These are phyloP conservation scores for Willowsia nigromaculata DNA, from an alignment of 2,888 invertebrate species.

Conservation along the genomic window DNA sequence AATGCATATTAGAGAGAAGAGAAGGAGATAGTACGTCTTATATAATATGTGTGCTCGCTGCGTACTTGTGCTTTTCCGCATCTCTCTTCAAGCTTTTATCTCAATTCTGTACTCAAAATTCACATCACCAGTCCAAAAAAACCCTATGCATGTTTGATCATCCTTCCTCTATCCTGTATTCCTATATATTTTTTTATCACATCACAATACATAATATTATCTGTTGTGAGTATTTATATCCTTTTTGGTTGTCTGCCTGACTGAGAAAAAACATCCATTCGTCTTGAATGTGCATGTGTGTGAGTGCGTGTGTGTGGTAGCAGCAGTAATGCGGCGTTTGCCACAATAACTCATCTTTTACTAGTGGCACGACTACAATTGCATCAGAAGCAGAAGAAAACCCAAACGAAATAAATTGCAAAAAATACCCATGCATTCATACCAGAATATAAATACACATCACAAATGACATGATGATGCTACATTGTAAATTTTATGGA, in stretches of 20 bases:
- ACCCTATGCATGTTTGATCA: slow-evolving; percentile 47
- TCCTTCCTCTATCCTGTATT: slow-evolving; percentile 24
- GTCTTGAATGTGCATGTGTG: background rate
- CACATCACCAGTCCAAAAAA: slow-evolving; percentile 57
- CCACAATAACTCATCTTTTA: slow-evolving; percentile 38
- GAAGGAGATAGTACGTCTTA: background rate
- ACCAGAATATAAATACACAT: slow-evolving; percentile 36
- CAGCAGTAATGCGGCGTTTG: slow-evolving; percentile 7
- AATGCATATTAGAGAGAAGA: slow-evolving; percentile 24
- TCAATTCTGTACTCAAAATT: slow-evolving; percentile 64
- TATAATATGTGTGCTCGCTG: background rate
- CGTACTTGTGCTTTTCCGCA: background rate
- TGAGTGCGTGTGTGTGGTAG: background rate
- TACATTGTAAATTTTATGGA: slow-evolving; percentile 26
- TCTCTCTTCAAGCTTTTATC: slow-evolving; percentile 34
- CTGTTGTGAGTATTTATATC: slow-evolving; percentile 45
- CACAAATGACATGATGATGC: slow-evolving; percentile 33
- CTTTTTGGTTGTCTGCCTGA: slow-evolving; percentile 17
- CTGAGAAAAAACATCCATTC: slow-evolving; percentile 17
- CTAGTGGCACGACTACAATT: background rate
- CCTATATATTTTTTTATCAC: slow-evolving; percentile 26
- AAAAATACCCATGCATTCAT: slow-evolving; percentile 7
- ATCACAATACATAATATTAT: slow-evolving; percentile 34
- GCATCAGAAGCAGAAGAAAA: background rate
- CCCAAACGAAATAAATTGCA: slow-evolving; percentile 36